Conservation (phyloP, 2,888 invertebrate genomes). For the Scelioninae gen. 1 region DNA sequence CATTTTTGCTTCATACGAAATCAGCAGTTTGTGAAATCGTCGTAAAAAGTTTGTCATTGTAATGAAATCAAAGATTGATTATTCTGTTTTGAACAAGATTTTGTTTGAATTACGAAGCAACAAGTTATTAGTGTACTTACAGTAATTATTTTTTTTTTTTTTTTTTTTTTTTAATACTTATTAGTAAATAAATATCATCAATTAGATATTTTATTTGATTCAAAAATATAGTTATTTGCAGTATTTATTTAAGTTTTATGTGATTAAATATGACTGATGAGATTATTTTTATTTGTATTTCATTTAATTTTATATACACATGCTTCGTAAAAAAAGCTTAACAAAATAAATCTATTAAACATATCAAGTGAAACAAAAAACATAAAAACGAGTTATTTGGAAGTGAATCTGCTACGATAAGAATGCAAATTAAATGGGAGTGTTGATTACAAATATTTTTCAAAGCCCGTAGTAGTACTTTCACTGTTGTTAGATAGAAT, state of each 20-base stretch:
- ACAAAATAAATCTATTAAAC: background rate
- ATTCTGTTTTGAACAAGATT: background rate
- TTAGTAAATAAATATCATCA: no score
- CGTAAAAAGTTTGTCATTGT: background rate
- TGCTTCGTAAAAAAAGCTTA: background rate
- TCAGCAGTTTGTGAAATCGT: background rate
- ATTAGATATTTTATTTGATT: no score
- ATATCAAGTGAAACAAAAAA: background rate
- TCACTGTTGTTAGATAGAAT: constrained; percentile 21
- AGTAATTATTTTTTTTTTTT: no score
- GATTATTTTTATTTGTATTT: no score
- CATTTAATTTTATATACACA: no score
- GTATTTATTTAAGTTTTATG: no score
- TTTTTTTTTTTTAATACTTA: no score
- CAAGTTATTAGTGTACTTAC: no score
- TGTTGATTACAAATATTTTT: constrained; percentile 19
- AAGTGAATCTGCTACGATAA: background rate
- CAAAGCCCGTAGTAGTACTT: background rate
- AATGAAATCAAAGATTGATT: background rate
- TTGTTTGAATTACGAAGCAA: no score
- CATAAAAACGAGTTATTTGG: background rate
- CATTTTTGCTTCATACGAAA: background rate
- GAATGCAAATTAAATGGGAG: constrained; percentile 14
- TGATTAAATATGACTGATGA: no score
- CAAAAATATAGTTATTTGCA: no score